A percentile compares a stretch with the other conserved stretches of the same genome.
Conservation (phyloP, 2,888 invertebrate species). For the Oxytorus armatus region DNA sequence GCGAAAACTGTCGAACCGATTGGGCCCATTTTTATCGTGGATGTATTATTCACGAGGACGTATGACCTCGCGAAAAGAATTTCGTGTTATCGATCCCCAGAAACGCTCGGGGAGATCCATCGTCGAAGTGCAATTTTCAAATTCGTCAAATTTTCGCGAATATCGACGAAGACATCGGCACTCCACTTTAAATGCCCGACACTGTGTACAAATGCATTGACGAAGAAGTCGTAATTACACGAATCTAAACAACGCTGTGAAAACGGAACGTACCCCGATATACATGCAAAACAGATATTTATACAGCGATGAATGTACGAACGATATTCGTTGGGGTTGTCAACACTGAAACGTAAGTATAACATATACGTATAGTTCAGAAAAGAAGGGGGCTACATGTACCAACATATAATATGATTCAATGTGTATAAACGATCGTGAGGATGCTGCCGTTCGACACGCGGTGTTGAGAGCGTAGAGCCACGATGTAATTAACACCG, state of each 20-base stretch:
- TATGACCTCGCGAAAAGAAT: no score
- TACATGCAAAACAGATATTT: not conserved
- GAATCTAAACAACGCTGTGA: constrained; percentile 6
- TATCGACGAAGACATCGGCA: no score
- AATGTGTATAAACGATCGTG: constrained; percentile 46
- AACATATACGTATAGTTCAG: constrained; percentile 1
- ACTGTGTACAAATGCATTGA: constrained; percentile 24
- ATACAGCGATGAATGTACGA: not conserved
- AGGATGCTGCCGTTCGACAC: constrained; percentile 23
- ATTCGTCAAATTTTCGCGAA: no score
- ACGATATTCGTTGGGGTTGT: not conserved
- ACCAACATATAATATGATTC: constrained; percentile 58
- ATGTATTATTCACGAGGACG: no score
- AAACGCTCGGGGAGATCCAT: no score
- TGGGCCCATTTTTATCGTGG: no score
- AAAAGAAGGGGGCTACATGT: constrained; percentile 19
- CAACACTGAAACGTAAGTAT: not conserved
- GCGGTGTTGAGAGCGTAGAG: constrained; percentile 51
- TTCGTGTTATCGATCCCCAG: no score
- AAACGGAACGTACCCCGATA: not conserved
- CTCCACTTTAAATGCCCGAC: constrained; percentile 7
- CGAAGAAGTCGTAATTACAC: constrained; percentile 30
- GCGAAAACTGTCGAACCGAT: no score
- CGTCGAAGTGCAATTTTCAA: no score
- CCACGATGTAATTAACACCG: constrained; percentile 67